Evolutionary conservation across 1,140 invertebrate genomes (phyloP).

Genomic region (Macrosteles quadrilineatus): DNA sequence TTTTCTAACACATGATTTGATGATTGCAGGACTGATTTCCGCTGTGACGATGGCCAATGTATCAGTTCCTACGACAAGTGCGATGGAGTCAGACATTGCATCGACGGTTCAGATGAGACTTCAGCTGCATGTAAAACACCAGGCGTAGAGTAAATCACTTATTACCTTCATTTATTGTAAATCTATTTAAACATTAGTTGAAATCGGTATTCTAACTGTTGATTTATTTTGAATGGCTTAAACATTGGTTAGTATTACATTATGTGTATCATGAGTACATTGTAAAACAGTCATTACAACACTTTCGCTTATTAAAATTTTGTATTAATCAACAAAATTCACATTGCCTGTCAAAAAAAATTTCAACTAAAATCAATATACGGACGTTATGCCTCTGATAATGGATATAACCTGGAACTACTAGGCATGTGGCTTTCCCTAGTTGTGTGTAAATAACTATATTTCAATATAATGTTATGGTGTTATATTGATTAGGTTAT

Average conservation of each 20-base stretch:
- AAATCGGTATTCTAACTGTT: not conserved
- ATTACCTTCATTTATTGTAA: slow-evolving; percentile 43
- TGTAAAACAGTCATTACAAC: not conserved
- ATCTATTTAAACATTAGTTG: not conserved
- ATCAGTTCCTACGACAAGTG: slow-evolving; percentile 50
- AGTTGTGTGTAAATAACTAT: no score
- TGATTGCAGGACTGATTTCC: slow-evolving; percentile 29
- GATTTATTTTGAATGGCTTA: not conserved
- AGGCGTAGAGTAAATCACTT: slow-evolving; percentile 48
- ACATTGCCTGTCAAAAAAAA: no score
- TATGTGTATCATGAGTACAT: not conserved
- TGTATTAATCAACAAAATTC: not conserved
- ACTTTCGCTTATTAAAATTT: not conserved
- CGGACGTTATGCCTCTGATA: no score
- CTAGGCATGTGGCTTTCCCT: no score
- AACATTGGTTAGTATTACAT: not conserved
- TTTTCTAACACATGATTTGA: no score
- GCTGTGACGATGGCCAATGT: slow-evolving; percentile 54
- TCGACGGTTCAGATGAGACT: slow-evolving; percentile 50
- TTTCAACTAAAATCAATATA: no score
- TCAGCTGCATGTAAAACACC: slow-evolving; percentile 54
- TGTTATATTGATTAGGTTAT: no score
- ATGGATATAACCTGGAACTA: no score
- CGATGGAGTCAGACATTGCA: slow-evolving; percentile 56
- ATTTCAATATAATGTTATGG: no score